Conservation (phyloP, 2,888 invertebrate genomes). For the Polyommatus iphigenia region DNA sequence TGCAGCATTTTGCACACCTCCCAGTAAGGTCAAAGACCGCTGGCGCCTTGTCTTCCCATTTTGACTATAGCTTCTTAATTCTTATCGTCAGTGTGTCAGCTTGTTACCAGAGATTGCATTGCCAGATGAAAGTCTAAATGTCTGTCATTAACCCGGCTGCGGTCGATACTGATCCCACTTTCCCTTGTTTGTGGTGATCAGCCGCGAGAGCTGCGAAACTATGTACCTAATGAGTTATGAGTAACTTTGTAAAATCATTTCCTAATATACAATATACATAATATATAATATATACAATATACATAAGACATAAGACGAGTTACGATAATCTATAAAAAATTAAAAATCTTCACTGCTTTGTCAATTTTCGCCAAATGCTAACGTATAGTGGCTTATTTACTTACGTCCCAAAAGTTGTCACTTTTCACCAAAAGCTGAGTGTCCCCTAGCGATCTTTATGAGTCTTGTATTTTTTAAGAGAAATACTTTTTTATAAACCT, state of each 20-base stretch:
- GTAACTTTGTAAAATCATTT: neutral
- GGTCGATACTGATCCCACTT: slow-evolving; percentile 44
- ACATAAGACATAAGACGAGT: neutral
- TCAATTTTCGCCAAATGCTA: no score
- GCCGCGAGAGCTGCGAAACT: slow-evolving; percentile 10
- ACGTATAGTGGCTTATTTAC: no score
- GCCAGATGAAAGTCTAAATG: slow-evolving; percentile 53
- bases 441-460: no score
- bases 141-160: slow-evolving; percentile 44
- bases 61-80: neutral
- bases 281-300: no score
- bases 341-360: no score
- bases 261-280: neutral
- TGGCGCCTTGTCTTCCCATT: neutral
- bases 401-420: no score
- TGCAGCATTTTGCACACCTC: no score
- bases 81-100: neutral
- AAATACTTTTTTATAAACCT: no score
- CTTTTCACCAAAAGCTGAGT: no score
- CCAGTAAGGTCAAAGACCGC: no score
- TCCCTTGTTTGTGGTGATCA: slow-evolving; percentile 40
- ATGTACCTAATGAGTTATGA: neutral
- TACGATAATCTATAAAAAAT: neutral
- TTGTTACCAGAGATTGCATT: slow-evolving; percentile 44
- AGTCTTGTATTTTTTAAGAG: no score